These are phyloP conservation scores for Dasypogon diadema DNA, from an alignment of 2,888 invertebrate genomes.

Conservation along the genomic window DNA sequence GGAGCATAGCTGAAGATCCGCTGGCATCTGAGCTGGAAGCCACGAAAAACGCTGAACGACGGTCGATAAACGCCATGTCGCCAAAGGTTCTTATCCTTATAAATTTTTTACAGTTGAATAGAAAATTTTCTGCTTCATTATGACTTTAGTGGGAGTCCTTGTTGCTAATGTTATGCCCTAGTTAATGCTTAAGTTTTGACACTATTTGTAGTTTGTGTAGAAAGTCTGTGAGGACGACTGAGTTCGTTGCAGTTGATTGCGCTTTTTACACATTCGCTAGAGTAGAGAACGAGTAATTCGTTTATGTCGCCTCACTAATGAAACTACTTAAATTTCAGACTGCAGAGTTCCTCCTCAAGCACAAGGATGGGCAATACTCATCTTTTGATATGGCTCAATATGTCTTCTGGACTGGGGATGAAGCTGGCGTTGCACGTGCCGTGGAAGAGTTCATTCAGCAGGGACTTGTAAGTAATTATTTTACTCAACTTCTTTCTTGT, in stretches of 20 bases:
- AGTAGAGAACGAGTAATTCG: background rate
- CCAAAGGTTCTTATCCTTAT: conserved; percentile 63
- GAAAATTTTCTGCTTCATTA: conserved; percentile 36
- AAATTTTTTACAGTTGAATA: conserved; percentile 9
- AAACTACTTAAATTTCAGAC: conserved; percentile 68
- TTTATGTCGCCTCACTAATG: background rate
- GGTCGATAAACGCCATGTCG: conserved; percentile 62
- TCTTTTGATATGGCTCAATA: conserved; percentile 86
- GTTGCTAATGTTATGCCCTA: conserved; percentile 19
- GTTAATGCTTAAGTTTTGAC: conserved; percentile 32
- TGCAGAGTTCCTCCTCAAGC: conserved; percentile 67
- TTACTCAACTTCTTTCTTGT: background rate
- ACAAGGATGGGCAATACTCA: conserved; percentile 77
- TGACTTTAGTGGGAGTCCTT: background rate
- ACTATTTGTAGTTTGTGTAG: conserved; percentile 23
- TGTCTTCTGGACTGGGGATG: conserved; percentile 86
- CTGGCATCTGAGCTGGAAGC: conserved; percentile 62
- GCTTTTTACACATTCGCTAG: conserved; percentile 10
- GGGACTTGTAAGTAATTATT: conserved; percentile 74
- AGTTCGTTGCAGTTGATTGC: conserved; percentile 13
- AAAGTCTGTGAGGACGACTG: conserved; percentile 3
- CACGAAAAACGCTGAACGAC: conserved; percentile 63
- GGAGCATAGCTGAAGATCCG: conserved; percentile 61
- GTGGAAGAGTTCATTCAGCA: conserved; percentile 83
- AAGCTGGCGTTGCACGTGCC: conserved; percentile 80